phyloP scores from a whole-genome alignment of 2,113 vertebrate species.

The Archocentrus centrarchus region DNA sequence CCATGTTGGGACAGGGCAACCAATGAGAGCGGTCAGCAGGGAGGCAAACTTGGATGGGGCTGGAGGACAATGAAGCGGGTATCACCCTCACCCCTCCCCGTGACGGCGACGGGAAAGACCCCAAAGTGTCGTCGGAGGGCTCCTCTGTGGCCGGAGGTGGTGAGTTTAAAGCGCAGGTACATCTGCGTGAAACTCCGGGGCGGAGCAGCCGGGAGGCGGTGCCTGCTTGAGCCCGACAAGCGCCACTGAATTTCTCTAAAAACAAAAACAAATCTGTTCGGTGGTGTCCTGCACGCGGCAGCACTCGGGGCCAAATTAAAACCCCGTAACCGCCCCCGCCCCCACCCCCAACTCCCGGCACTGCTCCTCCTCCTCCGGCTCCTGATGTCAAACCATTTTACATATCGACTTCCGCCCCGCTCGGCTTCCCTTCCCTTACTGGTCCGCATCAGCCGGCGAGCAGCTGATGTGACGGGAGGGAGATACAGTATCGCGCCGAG shows the following conservation, averaged over 20 bases:
- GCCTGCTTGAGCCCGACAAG: neutral
- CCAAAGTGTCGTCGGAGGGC: constrained; percentile 8
- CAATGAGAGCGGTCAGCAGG: constrained; percentile 70
- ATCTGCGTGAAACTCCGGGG: neutral
- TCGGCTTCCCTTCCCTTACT: constrained; percentile 44
- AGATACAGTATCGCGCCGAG: constrained; percentile 43
- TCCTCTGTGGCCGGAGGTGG: neutral
- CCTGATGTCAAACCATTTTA: constrained; percentile 68
- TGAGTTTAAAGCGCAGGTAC: neutral
- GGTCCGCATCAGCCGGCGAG: constrained; percentile 70
- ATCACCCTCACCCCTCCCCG: constrained; percentile 33
- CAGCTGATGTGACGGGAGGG: constrained; percentile 62
- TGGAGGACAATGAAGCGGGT: constrained; percentile 60
- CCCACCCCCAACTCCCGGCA: rapidly evolving
- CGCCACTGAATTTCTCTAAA: neutral
- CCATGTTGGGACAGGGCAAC: constrained; percentile 81
- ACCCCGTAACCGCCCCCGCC: too few relatives aligned
- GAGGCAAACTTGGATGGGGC: constrained; percentile 59
- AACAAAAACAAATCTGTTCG: neutral
- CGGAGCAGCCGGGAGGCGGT: neutral
- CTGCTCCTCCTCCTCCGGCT: neutral
- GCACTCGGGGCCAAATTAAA: neutral
- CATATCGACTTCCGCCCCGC: constrained; percentile 81
- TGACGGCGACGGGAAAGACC: constrained; percentile 13
- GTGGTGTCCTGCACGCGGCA: neutral